Percentiles rank a stretch among this genome's conserved stretches.
Evolutionary conservation across 2,113 vertebrate genomes (phyloP).

Genomic region (Nettapus auritus): DNA sequence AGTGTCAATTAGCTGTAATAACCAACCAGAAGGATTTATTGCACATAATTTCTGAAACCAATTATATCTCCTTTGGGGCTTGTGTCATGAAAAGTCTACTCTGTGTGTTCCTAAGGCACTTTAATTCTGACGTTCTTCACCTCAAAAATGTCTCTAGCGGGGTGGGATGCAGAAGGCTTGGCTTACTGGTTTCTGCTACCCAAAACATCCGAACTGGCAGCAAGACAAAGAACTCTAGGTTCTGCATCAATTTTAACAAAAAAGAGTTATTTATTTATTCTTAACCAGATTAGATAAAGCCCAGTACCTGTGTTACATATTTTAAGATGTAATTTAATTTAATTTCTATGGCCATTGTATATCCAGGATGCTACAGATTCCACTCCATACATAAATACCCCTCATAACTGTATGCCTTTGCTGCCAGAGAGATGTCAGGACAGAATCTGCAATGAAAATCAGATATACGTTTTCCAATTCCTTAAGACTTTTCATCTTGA

Average conservation of each 20-base stretch:
- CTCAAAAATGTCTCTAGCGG: background rate
- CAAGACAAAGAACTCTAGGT: background rate
- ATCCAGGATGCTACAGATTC: rapidly evolving
- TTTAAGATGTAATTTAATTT: background rate
- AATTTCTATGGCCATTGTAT: background rate
- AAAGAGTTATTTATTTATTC: background rate
- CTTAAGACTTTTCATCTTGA: background rate
- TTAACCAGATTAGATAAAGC: background rate
- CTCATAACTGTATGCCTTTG: background rate
- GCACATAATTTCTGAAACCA: conserved; percentile 16
- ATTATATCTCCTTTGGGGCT: background rate
- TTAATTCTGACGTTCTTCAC: background rate
- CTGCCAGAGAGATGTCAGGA: background rate
- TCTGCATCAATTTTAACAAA: background rate
- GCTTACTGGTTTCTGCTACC: background rate
- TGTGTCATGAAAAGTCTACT: background rate
- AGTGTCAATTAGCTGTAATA: background rate
- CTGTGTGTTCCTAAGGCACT: background rate
- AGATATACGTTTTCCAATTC: background rate
- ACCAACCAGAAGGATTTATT: conserved; percentile 28
- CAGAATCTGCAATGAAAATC: background rate
- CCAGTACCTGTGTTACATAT: background rate
- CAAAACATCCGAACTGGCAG: background rate
- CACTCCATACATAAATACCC: background rate
- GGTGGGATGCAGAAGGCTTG: background rate